These are phyloP conservation scores for Muschampia plurimacula DNA, from an alignment of 2,888 invertebrate species.

Conservation along the genomic window DNA sequence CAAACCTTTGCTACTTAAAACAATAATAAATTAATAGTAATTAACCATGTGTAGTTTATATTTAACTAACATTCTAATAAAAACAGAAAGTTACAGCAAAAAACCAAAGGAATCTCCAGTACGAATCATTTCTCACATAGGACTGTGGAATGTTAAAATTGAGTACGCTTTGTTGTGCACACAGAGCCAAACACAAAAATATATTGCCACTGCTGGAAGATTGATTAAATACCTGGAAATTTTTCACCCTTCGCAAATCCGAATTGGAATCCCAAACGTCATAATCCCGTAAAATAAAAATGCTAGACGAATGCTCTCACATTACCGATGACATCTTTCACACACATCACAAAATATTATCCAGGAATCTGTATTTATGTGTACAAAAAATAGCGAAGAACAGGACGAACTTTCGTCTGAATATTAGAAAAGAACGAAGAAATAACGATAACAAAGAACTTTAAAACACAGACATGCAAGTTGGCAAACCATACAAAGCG, in stretches of 20 bases:
- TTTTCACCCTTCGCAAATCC: constrained; percentile 67
- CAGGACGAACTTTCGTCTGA: constrained; percentile 57
- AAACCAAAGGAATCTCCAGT: constrained; percentile 54
- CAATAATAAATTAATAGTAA: constrained; percentile 45
- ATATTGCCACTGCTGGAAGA: constrained; percentile 44
- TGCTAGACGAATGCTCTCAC: constrained; percentile 80
- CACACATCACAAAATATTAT: constrained; percentile 62
- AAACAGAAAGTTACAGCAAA: constrained; percentile 40
- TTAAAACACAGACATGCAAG: constrained; percentile 85
- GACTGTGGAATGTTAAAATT: constrained; percentile 82
- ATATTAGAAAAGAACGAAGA: constrained; percentile 58
- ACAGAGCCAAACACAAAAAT: constrained; percentile 45
- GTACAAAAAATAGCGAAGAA: constrained; percentile 55
- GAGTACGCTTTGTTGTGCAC: constrained; percentile 69
- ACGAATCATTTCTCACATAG: constrained; percentile 72
- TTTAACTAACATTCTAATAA: constrained; percentile 56
- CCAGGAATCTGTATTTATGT: constrained; percentile 55
- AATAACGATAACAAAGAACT: constrained; percentile 83
- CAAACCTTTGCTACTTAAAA: constrained; percentile 52
- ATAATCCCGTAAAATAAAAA: constrained; percentile 77
- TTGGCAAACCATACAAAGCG: constrained; percentile 88
- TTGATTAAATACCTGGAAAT: constrained; percentile 65
- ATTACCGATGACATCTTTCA: constrained; percentile 84
- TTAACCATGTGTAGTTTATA: constrained; percentile 30
- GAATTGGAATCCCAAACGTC: constrained; percentile 70